Evolutionary conservation across 2,888 invertebrate genomes (phyloP).

Genomic region (Caenorhabditis sp.): DNA sequence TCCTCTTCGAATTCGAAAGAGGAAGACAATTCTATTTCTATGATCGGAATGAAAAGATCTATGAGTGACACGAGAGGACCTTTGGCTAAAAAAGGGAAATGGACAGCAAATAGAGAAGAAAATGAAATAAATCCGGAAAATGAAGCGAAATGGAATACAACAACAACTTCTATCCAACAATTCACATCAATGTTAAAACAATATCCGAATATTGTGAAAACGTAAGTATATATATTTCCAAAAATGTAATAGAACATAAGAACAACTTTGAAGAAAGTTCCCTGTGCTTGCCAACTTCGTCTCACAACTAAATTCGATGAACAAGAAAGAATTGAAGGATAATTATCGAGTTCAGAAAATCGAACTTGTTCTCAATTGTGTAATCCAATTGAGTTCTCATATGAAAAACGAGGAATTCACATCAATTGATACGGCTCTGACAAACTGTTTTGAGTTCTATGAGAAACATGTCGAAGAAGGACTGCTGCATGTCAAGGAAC

Average conservation of each 20-base stretch:
- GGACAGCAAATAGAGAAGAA: constrained; percentile 12
- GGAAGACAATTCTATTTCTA: neutral
- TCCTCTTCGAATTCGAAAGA: constrained; percentile 1
- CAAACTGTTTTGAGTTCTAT: constrained; percentile 30
- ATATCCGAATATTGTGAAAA: constrained; percentile 33
- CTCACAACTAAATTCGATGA: constrained; percentile 15
- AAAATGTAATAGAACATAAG: neutral
- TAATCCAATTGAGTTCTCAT: constrained; percentile 9
- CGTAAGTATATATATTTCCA: constrained; percentile 10
- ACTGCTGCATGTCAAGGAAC: constrained; percentile 16
- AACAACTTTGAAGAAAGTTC: constrained; percentile 25
- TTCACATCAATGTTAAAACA: constrained; percentile 24
- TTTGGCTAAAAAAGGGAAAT: constrained; percentile 22
- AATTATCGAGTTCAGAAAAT: constrained; percentile 23
- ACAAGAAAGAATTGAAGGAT: constrained; percentile 22
- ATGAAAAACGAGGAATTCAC: constrained; percentile 20
- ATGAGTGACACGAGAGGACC: constrained; percentile 10
- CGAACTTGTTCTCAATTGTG: constrained; percentile 19
- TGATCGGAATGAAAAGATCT: constrained; percentile 12
- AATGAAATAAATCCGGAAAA: neutral
- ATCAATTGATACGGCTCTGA: constrained; percentile 24
- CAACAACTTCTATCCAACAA: constrained; percentile 19
- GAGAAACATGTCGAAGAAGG: constrained; percentile 37
- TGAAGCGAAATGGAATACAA: constrained; percentile 16
- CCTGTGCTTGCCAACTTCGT: constrained; percentile 32